Evolutionary conservation across 2,113 vertebrate genomes (phyloP), one percentile per base, ranked within the genome.

Genomic region (Albula goreensis): DNA sequence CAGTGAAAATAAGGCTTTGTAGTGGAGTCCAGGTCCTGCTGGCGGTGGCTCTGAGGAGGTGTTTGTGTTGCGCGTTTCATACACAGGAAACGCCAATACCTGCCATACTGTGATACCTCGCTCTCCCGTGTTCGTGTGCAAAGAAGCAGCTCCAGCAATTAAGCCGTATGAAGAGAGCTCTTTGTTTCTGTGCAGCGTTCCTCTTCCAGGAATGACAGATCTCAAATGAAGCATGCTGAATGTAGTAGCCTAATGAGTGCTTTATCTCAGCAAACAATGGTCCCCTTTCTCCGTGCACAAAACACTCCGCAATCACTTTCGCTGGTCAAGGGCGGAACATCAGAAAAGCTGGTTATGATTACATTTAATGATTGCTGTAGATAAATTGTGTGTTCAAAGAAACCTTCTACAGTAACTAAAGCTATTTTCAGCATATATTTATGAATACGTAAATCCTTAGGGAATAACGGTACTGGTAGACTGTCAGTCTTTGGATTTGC

Each of bases 101-200:
- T 92, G 88, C 92, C 87, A 60, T 86, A 85, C 50, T 87, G 48
- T 81, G 53, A 86, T 87, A 88, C 88, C 80, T 88, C 83, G 31
- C 31, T 77, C 84, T 87, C 86, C 85, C 84, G 50, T 66, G 87
- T 60, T 83, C 79, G 13, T 60, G 82, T 78, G 63, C 15, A 88
- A 83, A 88, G 87, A 90, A 83, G 50, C 53, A 80, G 80, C 87
- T 85, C 89, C 82, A 90, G 85, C 81, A 91, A 88, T 91, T 91
- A 86, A 81, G 85, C 57, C 77, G 81, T 11, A 11, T 53, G 63
- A 82, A 87, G 85, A 70, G 4, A 80, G 87, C 51, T 6, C 82
- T 89, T 66, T 90, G 83, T 88, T 84, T 87, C 51, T 87, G 87
- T 81, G 51, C 81, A 85, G 25, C 22, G n/a, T 13, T 87, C 79